Evolutionary conservation across 2,113 vertebrate genomes (phyloP).

Genomic region (Grus americana): DNA sequence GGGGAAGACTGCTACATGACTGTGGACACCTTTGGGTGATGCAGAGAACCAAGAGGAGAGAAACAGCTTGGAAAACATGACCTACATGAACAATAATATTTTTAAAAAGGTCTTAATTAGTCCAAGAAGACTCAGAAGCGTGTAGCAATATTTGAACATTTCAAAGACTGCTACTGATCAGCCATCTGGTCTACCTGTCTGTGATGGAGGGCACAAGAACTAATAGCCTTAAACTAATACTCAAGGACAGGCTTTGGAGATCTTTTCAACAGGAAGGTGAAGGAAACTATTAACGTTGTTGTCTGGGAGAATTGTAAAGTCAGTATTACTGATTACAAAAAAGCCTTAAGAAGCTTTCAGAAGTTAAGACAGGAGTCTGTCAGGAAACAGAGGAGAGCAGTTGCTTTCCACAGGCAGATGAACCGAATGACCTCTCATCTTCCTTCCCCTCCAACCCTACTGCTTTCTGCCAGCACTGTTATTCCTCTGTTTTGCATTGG

Average conservation of each 20-base stretch:
- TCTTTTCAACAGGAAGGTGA: neutral
- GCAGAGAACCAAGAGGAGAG: neutral
- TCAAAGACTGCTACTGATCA: neutral
- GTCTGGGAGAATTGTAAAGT: neutral
- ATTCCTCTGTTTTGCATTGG: neutral
- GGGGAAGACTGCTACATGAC: neutral
- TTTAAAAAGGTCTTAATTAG: neutral
- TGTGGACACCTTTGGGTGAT: neutral
- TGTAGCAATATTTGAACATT: neutral
- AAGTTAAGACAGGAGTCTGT: neutral
- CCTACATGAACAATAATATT: neutral
- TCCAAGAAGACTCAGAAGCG: neutral
- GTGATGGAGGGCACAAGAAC: neutral
- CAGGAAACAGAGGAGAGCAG: neutral
- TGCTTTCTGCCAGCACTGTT: neutral
- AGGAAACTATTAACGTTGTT: neutral
- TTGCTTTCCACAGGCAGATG: neutral
- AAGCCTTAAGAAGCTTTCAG: neutral
- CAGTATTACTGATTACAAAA: neutral
- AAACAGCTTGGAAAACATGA: neutral
- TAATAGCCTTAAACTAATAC: neutral
- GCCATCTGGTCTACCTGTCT: neutral
- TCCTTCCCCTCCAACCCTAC: neutral
- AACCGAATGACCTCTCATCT: fast-evolving
- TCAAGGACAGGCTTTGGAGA: neutral